Evolutionary conservation across 1,140 invertebrate genomes (phyloP).

Genomic region (Manduca sexta): DNA sequence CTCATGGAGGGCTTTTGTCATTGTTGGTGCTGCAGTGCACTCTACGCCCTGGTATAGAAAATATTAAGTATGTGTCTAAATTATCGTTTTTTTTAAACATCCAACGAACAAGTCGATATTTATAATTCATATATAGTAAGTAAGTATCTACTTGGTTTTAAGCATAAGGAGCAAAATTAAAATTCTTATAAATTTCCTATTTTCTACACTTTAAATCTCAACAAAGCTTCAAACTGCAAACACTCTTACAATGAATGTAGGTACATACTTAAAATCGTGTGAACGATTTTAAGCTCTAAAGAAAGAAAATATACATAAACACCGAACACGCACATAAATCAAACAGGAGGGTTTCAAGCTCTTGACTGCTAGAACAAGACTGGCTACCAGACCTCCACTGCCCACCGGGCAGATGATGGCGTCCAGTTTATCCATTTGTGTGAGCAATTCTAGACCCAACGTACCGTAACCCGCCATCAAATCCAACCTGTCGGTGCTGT

Average conservation of each 20-base stretch:
- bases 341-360: constrained; percentile 26
- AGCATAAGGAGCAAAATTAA: too few species aligned
- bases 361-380: constrained; percentile 25
- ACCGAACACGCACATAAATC: constrained; percentile 17
- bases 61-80: background rate
- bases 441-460: constrained; percentile 21
- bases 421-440: constrained; percentile 22
- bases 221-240: too few species aligned
- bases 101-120: too few species aligned
- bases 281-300: too few species aligned
- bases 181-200: too few species aligned
- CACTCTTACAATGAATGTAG: too few species aligned
- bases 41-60: constrained; percentile 20
- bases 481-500: constrained; percentile 22
- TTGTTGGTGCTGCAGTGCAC: constrained; percentile 15
- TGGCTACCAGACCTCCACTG: constrained; percentile 23
- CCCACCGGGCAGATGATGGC: constrained; percentile 28
- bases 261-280: too few species aligned
- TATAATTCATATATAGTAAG: too few species aligned
- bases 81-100: too few species aligned
- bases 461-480: constrained; percentile 28
- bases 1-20: constrained; percentile 20
- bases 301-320: too few species aligned
- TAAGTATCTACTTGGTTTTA: too few species aligned
- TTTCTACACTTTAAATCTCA: too few species aligned